Percentiles rank a stretch among this genome's conserved stretches.
These are phyloP conservation scores for Beris morrisii DNA, from an alignment of 2,888 invertebrate species.

Conservation along the genomic window DNA sequence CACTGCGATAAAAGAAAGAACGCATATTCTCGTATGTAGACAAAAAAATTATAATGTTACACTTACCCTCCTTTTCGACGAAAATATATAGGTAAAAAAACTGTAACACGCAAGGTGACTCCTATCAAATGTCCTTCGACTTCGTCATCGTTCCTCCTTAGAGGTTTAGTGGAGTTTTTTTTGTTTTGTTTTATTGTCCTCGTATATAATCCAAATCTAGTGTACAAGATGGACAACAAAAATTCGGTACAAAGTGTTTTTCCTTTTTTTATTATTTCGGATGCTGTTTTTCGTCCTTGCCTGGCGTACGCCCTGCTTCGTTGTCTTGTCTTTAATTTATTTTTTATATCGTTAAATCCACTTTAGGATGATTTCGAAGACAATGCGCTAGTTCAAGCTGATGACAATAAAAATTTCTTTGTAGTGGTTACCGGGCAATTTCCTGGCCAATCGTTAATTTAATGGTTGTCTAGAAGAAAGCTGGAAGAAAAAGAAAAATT, in stretches of 20 bases:
- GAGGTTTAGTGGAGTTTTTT: not conserved
- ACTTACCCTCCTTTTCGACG: not conserved
- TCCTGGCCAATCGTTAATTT: not conserved
- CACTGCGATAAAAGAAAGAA: too few relatives aligned
- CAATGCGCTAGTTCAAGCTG: constrained; percentile 1
- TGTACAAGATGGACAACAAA: too few relatives aligned
- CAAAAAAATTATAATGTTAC: too few relatives aligned
- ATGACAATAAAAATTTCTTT: constrained; percentile 9
- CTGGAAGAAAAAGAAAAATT: not conserved
- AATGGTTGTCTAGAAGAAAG: constrained; percentile 1
- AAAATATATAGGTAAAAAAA: not conserved
- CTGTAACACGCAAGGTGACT: not conserved
- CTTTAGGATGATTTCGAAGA: constrained; percentile 1
- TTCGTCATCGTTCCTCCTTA: constrained; percentile 1
- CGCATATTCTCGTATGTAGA: too few relatives aligned
- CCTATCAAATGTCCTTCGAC: constrained; percentile 7
- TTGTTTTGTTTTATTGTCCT: too few relatives aligned
- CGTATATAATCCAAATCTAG: too few relatives aligned
- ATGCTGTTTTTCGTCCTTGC: not conserved
- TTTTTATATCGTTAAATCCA: constrained; percentile 16
- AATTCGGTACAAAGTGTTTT: not conserved
- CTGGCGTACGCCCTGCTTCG: not conserved
- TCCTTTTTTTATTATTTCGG: not conserved
- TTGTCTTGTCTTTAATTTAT: constrained; percentile 1
- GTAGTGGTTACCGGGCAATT: not conserved